phyloP scores from a whole-genome alignment of 1,140 invertebrate genomes.

The Dermatophagoides farinae region DNA sequence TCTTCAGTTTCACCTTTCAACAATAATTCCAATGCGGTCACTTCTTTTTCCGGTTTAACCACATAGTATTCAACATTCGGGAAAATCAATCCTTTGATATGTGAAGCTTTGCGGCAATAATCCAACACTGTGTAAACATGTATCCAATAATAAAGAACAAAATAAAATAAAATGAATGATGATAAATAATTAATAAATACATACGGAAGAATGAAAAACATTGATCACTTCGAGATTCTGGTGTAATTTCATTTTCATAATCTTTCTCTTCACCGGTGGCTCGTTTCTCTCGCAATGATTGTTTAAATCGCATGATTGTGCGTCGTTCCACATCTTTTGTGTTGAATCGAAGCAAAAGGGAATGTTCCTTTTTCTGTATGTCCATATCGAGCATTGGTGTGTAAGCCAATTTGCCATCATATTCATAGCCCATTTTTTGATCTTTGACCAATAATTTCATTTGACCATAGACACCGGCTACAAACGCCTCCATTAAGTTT shows the following conservation, averaged over 20 bases:
- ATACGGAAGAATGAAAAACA: neutral
- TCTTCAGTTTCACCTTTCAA: neutral
- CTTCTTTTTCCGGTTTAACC: neutral
- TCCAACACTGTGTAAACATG: neutral
- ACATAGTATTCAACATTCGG: slow-evolving; percentile 9
- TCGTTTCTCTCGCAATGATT: neutral
- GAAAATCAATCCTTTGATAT: slow-evolving; percentile 3
- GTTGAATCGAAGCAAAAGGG: neutral
- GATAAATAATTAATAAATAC: too few species aligned
- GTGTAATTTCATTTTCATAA: neutral
- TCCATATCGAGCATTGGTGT: neutral
- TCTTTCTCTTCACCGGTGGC: neutral
- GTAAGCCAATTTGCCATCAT: neutral
- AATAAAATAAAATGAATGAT: neutral
- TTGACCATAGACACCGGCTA: neutral
- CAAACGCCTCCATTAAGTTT: neutral
- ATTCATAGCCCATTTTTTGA: neutral
- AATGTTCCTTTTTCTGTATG: neutral
- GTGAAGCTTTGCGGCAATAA: slow-evolving; percentile 7
- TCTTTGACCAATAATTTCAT: slow-evolving; percentile 1
- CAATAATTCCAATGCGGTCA: neutral
- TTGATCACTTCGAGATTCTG: neutral
- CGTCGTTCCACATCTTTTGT: neutral
- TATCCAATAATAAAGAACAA: slow-evolving; percentile 5
- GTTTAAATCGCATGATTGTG: neutral